These are phyloP conservation scores for Antheraea assamensis DNA, from an alignment of 2,888 invertebrate genomes.

Conservation along the genomic window DNA sequence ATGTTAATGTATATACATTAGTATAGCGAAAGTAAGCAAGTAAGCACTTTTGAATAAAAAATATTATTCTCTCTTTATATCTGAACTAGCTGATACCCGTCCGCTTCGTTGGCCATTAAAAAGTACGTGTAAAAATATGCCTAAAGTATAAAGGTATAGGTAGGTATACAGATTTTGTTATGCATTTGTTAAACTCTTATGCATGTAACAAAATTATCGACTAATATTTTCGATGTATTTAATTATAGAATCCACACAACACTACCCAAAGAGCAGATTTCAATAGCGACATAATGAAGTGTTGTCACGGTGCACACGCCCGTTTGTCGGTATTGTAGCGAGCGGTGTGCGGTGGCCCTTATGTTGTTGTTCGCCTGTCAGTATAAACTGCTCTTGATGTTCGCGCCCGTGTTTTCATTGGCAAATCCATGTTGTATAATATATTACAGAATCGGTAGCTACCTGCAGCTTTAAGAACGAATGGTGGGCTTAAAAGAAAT, in stretches of 20 bases:
- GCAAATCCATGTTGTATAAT: background rate
- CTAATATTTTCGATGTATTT: slow-evolving; percentile 2
- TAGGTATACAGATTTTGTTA: background rate
- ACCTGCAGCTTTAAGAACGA: background rate
- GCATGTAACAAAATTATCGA: background rate
- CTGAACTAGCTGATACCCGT: no score
- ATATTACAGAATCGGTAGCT: background rate
- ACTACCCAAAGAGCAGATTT: slow-evolving; percentile 45
- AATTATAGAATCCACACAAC: slow-evolving; percentile 30
- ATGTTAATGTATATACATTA: no score
- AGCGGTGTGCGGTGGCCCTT: slow-evolving; percentile 44
- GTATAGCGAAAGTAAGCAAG: no score
- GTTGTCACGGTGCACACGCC: slow-evolving; percentile 67
- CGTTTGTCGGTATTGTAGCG: slow-evolving; percentile 45
- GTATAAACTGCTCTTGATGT: slow-evolving; percentile 40
- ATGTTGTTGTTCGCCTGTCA: slow-evolving; percentile 33
- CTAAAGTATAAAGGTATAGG: no score
- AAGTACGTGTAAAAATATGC: no score
- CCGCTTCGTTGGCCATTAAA: no score
- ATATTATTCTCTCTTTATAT: no score
- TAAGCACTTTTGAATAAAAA: no score
- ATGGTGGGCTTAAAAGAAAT: background rate
- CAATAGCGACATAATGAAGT: slow-evolving; percentile 75
- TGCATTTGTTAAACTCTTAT: background rate
- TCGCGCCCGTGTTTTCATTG: slow-evolving; percentile 25